Evolutionary conservation across 1,140 invertebrate species (phyloP), one percentile per base, ranked within the genome.

Genomic region (Drosophila jambulina): DNA sequence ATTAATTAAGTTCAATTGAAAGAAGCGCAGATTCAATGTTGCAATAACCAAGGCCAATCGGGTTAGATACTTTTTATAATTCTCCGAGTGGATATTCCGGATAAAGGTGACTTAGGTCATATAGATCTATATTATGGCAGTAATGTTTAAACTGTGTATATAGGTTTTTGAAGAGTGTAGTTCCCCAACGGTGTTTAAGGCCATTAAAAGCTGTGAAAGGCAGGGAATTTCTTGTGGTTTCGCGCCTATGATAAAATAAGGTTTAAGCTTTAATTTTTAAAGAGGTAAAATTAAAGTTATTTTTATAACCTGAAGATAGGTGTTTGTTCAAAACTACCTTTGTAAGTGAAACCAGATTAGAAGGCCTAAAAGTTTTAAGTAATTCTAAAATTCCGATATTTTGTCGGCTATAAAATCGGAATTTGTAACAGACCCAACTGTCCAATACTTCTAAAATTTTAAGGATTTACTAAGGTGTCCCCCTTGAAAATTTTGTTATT

Each of bases 1-100:
- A 77, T 84, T 84, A 84, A 84, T 84, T 84, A 84, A 84, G 61
- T 57, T 77, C 81, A 84, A 84, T 84, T 84, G 45, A 72, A 19
- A 32, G 51, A 75, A 76, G 32, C 62, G 40, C 46, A 45, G 70
- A 80, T 67, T 83, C 53, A 69, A 70, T 80, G 67, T 76, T 76
- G 62, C 36, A 65, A 74, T 56, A 53, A 74, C 10, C 49, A 67
- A 59, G 43, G 58, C 15, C 63, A 76, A 38, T 13, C 19, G 53
- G 49, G 54, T 46, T 76, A 46, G 27, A 27, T 19, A 0, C 27
- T 19, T 36, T 48, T 60, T 49, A 49, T 62, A 58, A 21, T 49
- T 49, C 8, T 29, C n/a, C n/a, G 25, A 49, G 46, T 49, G 51
- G 6, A 34, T 42, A 56, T 53, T 57, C 36, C 27, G 1, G n/a